phyloP scores from a whole-genome alignment of 1,140 invertebrate genomes.

The Bicyclus anynana region DNA sequence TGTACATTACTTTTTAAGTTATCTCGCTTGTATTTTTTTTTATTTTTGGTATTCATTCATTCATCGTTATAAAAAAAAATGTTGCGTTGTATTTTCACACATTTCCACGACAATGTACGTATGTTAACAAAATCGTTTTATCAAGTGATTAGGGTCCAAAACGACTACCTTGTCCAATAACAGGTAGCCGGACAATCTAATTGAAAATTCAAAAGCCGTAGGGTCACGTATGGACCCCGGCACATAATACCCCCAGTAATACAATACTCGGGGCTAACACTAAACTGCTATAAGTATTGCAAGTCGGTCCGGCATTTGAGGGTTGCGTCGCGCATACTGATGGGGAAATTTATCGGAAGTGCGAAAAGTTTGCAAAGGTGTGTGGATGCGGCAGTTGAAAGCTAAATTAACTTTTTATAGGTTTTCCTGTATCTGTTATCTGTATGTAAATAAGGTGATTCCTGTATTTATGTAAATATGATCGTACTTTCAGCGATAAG shows the following conservation, averaged over 20 bases:
- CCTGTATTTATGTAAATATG: too few relatives aligned
- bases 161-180: slow-evolving; percentile 3
- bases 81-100: too few relatives aligned
- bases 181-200: slow-evolving; percentile 17
- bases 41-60: too few relatives aligned
- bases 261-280: slow-evolving; percentile 51
- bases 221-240: slow-evolving; percentile 35
- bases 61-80: too few relatives aligned
- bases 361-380: slow-evolving; percentile 1
- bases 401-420: neutral
- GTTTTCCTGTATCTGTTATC: too few relatives aligned
- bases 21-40: too few relatives aligned
- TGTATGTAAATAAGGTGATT: too few relatives aligned
- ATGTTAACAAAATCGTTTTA: neutral
- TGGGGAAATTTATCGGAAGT: slow-evolving; percentile 10
- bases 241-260: slow-evolving; percentile 49
- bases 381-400: slow-evolving; percentile 34
- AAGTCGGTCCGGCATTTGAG: slow-evolving; percentile 52
- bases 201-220: slow-evolving; percentile 29
- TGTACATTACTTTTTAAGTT: too few relatives aligned
- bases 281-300: slow-evolving; percentile 67
- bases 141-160: neutral
- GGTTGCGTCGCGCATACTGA: slow-evolving; percentile 43
- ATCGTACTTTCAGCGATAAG: too few relatives aligned
- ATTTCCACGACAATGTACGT: too few relatives aligned